Base-by-base conservation (phyloP, 1,140 invertebrate species). In the Drosophila bifasciata region DNA sequence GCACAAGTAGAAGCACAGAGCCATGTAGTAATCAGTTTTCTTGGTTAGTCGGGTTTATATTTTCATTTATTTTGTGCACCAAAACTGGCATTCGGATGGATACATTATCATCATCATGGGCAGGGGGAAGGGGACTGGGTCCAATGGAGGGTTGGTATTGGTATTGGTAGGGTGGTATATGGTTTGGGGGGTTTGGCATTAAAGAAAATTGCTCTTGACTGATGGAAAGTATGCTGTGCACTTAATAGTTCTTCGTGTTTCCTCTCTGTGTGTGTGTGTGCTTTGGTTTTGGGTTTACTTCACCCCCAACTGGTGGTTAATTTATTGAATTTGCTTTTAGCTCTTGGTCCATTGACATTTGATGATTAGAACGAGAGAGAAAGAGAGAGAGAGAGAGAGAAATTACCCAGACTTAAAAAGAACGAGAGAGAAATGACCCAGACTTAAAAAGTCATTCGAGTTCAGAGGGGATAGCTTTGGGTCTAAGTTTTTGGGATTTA, bases 11-110 rank as follows among this genome's bases (percentile, higher is more conserved):
- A 13, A 16, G 41, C 15, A 43, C 40, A 52, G 43, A n/a, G n/a
- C n/a, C 56, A 66, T 73, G 68, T 73, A 74, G 80, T 85, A 85
- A 85, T 85, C 81, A 86, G 80, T 86, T 86, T 84, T 75, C n/a
- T 80, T 74, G 80, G 81, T 81, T 85, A 86, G 81, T 77, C 68
- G 77, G 80, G 81, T 66, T 84, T 84, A 84, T 86, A 79, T 86
- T 85, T 85, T 85, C 80, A 85, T 85, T 85, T 85, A 85, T 85
- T 86, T 80, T 67, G 80, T 63, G 67, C 81, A 53, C 76, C 60
- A 63, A 63, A 72, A 84, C 69, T 61, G 66, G 58, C 67, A 63
- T 62, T n/a, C n/a, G n/a, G n/a, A n/a, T 62, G 59, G 75, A 62
- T 84, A 79, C 62, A 79, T 73, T 44, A 60, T 66, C 52, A 58